Evolutionary conservation across 2,888 invertebrate genomes (phyloP), one percentile per base, ranked within the genome.

Genomic region (Cataglyphis albicans): DNA sequence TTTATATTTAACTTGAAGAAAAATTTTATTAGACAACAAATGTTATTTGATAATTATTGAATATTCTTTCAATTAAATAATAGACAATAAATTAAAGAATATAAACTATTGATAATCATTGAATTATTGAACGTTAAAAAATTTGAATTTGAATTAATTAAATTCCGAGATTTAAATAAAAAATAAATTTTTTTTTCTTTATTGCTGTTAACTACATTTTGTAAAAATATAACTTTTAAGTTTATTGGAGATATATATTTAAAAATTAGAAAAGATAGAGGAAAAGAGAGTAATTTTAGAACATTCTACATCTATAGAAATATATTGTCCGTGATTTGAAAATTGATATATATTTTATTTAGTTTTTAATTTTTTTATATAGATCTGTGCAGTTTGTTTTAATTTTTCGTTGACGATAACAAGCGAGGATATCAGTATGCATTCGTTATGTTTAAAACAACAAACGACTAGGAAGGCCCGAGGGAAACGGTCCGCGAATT

Each of bases 401-500:
- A 67, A 12, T 41, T 21, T 76, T 32, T 68, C 32, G 18, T 35
- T 57, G 70, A 70, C 44, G 59, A 70, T 44, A 78, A 59, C 59
- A 38, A 59, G 18, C n/a, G 7, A 59, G 21, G 59, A 35, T 72
- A 72, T 80, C 32, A 70, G 38, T 35, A 29, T 35, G 44, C 44
- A 48, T 59, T 32, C 35, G 59, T 80, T 72, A 65, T 25, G 44
- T 41, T 41, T 32, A 44, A 72, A 72, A 59, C 78, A 80, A 80
- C 78, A 80, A 80, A 25, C 44, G 44, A 55, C 70, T 29, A 41
- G 57, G 44, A 44, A 44, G 25, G 35, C 35, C 57, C 61, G 32
- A 65, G 70, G 70, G 52, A 83, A 64, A 78, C 68, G 59, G 68
- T 55, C 64, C 67, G 32, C 55, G 84, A 81, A 86, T 73, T 82